Conservation (phyloP, 2,888 invertebrate species). For the Macroteleia sp. region DNA sequence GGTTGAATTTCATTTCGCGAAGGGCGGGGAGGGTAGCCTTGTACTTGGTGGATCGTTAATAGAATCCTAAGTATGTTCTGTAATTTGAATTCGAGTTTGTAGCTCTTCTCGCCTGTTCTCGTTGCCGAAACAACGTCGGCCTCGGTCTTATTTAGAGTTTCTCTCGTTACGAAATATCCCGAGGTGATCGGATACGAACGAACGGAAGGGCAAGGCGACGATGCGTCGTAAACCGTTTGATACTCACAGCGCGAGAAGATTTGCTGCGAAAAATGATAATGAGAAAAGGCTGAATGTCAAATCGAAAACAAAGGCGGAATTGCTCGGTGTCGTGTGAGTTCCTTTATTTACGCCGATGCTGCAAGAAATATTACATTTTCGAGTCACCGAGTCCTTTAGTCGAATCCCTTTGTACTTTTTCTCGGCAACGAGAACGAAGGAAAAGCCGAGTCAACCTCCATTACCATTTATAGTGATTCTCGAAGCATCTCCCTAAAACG, state of each 20-base stretch:
- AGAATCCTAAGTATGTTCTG: conserved; percentile 74
- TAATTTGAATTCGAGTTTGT: conserved; percentile 68
- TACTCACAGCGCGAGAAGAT: conserved; percentile 21
- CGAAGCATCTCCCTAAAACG: conserved; percentile 74
- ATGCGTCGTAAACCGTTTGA: conserved; percentile 37
- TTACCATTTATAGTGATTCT: conserved; percentile 84
- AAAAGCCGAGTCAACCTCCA: conserved; percentile 74
- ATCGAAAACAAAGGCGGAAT: conserved; percentile 54
- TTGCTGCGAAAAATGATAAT: conserved; percentile 46
- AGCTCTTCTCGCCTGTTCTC: conserved; percentile 49
- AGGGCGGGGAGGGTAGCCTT: conserved; percentile 10
- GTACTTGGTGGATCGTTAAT: conserved; percentile 60
- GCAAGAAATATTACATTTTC: conserved; percentile 81
- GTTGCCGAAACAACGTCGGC: conserved; percentile 20
- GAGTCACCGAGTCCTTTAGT: conserved; percentile 67
- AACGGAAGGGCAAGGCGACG: conserved; percentile 5
- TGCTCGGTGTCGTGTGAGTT: conserved; percentile 11
- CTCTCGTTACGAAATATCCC: conserved; percentile 34
- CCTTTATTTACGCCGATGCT: conserved; percentile 76
- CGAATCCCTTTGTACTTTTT: conserved; percentile 60
- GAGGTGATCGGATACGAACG: conserved; percentile 11
- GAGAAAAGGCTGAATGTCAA: conserved; percentile 46
- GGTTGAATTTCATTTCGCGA: conserved; percentile 56
- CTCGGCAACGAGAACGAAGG: conserved; percentile 31
- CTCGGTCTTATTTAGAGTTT: conserved; percentile 17